Conservation (phyloP, 1,140 invertebrate species). For the Macrobrachium rosenbergii region DNA sequence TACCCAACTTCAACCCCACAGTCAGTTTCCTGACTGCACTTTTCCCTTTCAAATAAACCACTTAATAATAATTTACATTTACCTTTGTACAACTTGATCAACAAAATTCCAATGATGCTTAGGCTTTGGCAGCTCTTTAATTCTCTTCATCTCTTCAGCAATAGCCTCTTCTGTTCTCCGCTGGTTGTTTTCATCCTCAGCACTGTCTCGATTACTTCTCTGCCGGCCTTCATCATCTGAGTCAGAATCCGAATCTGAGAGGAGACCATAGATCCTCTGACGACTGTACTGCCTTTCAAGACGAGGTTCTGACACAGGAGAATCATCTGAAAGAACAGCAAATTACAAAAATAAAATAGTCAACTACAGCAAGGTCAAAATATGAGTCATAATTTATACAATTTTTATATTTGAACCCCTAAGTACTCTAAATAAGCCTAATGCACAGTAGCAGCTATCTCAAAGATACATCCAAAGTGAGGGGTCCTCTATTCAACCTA, state of each 20-base stretch:
- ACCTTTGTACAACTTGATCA: conserved; percentile 53
- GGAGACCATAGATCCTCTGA: conserved; percentile 43
- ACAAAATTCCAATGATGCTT: conserved; percentile 59
- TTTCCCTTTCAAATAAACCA: not conserved
- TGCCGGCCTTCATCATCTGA: conserved; percentile 11
- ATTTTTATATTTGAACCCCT: too few relatives aligned
- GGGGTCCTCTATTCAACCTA: too few relatives aligned
- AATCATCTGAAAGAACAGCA: conserved; percentile 34
- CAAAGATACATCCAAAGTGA: too few relatives aligned
- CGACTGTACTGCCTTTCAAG: conserved; percentile 20
- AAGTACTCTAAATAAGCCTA: too few relatives aligned
- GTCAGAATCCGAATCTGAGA: conserved; percentile 52
- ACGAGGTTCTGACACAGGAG: conserved; percentile 33
- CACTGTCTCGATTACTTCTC: not conserved
- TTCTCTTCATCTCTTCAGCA: conserved; percentile 46
- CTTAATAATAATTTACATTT: not conserved
- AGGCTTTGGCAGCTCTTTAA: conserved; percentile 45
- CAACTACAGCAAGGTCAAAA: too few relatives aligned
- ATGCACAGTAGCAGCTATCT: too few relatives aligned
- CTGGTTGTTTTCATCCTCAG: conserved; percentile 40
- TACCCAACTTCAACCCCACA: too few relatives aligned
- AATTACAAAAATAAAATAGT: not conserved
- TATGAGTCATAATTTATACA: too few relatives aligned
- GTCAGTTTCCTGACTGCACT: too few relatives aligned
- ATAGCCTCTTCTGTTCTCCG: conserved; percentile 44